Percentiles rank a stretch among this genome's conserved stretches.
Evolutionary conservation across 2,888 invertebrate species (phyloP).

Genomic region (Drosophila crucigera): DNA sequence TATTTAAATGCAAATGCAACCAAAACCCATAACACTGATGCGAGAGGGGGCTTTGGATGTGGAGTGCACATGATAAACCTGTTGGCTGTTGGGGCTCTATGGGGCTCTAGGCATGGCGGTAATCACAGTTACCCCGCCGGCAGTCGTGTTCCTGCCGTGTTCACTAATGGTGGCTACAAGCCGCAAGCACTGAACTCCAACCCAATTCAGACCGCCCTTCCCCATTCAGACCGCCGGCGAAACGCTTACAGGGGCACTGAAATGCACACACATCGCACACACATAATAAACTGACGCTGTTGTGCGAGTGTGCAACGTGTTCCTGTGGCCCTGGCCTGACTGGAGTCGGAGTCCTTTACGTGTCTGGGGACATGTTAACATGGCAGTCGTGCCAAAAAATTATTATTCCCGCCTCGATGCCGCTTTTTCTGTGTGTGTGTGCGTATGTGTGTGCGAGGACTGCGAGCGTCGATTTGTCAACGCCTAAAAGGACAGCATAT

Average conservation of each 20-base stretch:
- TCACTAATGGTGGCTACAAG: conserved; percentile 84
- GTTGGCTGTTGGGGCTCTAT: conserved; percentile 51
- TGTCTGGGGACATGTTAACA: conserved; percentile 84
- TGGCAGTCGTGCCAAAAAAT: conserved; percentile 84
- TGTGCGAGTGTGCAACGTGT: conserved; percentile 56
- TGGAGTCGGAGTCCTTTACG: conserved; percentile 55
- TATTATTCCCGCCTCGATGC: conserved; percentile 82
- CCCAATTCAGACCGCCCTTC: conserved; percentile 9
- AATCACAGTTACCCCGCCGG: conserved; percentile 65
- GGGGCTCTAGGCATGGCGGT: conserved; percentile 52
- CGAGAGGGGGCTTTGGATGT: background rate
- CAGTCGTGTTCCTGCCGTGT: conserved; percentile 61
- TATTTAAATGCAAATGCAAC: conserved; percentile 82
- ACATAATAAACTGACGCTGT: conserved; percentile 71
- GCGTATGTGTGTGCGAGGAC: conserved; percentile 39
- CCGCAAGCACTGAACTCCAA: conserved; percentile 77
- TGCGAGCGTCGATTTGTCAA: conserved; percentile 78
- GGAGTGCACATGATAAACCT: conserved; percentile 60
- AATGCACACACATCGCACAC: conserved; percentile 60
- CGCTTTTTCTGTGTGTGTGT: conserved; percentile 41
- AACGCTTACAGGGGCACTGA: conserved; percentile 66
- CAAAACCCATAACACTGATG: conserved; percentile 10
- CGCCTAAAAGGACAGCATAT: conserved; percentile 82
- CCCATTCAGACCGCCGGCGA: conserved; percentile 41
- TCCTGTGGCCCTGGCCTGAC: conserved; percentile 33